These are phyloP conservation scores for Pelobates fuscus DNA, from an alignment of 2,113 vertebrate genomes.

Conservation along the genomic window DNA sequence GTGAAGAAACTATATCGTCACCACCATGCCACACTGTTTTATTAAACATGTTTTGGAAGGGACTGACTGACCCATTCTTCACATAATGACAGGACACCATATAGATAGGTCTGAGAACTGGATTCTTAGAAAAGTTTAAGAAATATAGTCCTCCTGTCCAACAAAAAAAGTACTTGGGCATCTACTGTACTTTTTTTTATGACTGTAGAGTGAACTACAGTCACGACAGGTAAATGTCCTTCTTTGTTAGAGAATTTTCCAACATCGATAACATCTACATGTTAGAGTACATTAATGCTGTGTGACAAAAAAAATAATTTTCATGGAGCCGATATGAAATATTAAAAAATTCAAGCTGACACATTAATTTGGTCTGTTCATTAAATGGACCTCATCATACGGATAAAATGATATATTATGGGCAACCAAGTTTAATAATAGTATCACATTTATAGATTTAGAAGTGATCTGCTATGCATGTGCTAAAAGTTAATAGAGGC, in stretches of 20 bases:
- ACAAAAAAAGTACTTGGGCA: too few species aligned
- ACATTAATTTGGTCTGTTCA: constrained; percentile 25
- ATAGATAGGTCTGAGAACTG: too few species aligned
- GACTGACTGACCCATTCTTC: too few species aligned
- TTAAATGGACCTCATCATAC: constrained; percentile 5
- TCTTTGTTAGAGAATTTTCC: background rate
- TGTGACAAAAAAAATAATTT: background rate
- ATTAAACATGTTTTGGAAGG: too few species aligned
- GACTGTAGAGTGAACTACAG: too few species aligned
- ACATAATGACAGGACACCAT: too few species aligned
- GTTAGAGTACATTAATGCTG: background rate
- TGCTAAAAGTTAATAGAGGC: constrained; percentile 33
- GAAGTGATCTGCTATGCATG: constrained; percentile 1
- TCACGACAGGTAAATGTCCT: constrained; percentile 5
- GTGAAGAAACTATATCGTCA: too few species aligned
- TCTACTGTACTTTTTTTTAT: too few species aligned
- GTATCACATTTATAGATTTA: constrained; percentile 20
- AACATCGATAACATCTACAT: background rate
- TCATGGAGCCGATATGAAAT: background rate
- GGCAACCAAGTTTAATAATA: constrained; percentile 24
- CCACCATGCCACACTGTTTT: too few species aligned
- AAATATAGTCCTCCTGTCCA: too few species aligned
- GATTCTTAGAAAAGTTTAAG: too few species aligned
- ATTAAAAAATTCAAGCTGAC: constrained; percentile 22
- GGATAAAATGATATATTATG: constrained; percentile 28